Evolutionary conservation across 2,113 vertebrate species (phyloP).

Genomic region (Oryzias woworae): DNA sequence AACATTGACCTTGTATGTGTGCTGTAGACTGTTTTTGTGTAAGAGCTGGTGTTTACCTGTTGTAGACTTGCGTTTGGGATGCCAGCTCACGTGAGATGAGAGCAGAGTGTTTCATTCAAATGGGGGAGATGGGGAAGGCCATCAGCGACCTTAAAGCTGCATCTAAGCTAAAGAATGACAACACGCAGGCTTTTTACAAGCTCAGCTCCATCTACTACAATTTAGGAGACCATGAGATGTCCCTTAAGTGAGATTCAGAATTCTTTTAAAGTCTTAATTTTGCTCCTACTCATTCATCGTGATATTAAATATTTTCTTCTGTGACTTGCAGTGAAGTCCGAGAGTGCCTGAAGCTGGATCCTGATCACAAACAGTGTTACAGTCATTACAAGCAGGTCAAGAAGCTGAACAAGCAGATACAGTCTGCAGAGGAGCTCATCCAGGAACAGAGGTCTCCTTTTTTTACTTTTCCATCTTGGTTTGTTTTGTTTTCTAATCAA

Average conservation of each 20-base stretch:
- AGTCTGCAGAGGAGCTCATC: conserved; percentile 89
- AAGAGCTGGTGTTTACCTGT: conserved; percentile 41
- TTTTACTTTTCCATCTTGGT: no score
- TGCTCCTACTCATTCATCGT: no score
- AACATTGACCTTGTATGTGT: background rate
- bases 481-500: no score
- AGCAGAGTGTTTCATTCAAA: conserved; percentile 91
- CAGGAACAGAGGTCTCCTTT: conserved; percentile 84
- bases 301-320: background rate
- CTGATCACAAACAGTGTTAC: conserved; percentile 95
- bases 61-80: conserved; percentile 94
- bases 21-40: background rate
- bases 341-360: conserved; percentile 96
- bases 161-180: conserved; percentile 94
- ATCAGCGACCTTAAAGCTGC: conserved; percentile 94
- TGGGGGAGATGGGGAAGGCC: conserved; percentile 92
- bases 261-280: background rate
- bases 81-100: conserved; percentile 89
- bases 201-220: conserved; percentile 95
- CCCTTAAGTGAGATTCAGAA: conserved; percentile 85
- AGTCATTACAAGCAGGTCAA: conserved; percentile 97
- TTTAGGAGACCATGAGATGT: conserved; percentile 93
- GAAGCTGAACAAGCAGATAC: conserved; percentile 94
- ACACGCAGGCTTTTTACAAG: conserved; percentile 94
- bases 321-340: conserved; percentile 87